Conservation (phyloP, 2,888 invertebrate genomes). For the Scelioninae gen. 1 region DNA sequence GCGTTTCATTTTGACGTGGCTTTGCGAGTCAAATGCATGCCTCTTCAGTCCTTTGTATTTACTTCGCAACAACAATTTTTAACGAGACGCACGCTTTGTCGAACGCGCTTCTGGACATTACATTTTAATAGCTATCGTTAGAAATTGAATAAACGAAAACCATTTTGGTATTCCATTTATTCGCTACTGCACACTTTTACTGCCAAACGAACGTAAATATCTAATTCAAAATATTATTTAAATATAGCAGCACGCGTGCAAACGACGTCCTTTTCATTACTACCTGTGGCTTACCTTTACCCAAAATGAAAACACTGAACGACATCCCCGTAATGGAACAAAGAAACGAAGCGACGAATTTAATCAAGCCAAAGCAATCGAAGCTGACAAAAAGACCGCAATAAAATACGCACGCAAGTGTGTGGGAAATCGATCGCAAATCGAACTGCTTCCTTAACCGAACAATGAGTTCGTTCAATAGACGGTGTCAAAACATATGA, state of each 20-base stretch:
- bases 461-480: too few relatives aligned
- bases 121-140: slow-evolving; percentile 46
- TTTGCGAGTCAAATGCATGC: slow-evolving; percentile 41
- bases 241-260: not conserved
- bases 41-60: slow-evolving; percentile 45
- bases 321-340: slow-evolving; percentile 25
- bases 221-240: slow-evolving; percentile 21
- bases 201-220: slow-evolving; percentile 1
- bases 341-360: slow-evolving; percentile 48
- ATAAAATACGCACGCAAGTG: slow-evolving; percentile 56
- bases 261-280: slow-evolving; percentile 22
- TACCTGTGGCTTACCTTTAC: too few relatives aligned
- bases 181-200: slow-evolving; percentile 1
- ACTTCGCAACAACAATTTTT: slow-evolving; percentile 53
- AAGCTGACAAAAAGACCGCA: slow-evolving; percentile 50
- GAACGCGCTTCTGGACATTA: slow-evolving; percentile 25
- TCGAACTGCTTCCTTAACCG: too few relatives aligned
- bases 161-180: slow-evolving; percentile 26
- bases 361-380: slow-evolving; percentile 54
- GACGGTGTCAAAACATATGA: too few relatives aligned
- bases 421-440: slow-evolving; percentile 54
- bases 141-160: slow-evolving; percentile 37
- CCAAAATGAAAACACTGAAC: slow-evolving; percentile 34
- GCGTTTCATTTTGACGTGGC: slow-evolving; percentile 42
- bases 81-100: slow-evolving; percentile 34